Conservation (phyloP, 2,888 invertebrate species). For the Eupithecia tripunctaria region DNA sequence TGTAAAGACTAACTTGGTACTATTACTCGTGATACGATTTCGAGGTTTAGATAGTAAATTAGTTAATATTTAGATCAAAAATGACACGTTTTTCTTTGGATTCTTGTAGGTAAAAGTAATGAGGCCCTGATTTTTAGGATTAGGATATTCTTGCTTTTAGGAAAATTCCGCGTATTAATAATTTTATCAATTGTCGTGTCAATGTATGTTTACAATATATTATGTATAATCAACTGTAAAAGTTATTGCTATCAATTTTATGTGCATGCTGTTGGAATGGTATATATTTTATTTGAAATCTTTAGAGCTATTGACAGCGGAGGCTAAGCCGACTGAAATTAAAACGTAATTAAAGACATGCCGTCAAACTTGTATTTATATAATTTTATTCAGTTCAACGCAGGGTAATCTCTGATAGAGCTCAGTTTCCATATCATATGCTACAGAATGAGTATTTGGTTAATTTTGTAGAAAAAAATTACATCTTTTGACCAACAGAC, state of each 20-base stretch:
- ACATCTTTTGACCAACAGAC: too few relatives aligned
- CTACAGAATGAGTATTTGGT: neutral
- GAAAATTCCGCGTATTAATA: constrained; percentile 3
- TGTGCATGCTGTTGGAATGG: constrained; percentile 77
- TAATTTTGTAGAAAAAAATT: constrained; percentile 4
- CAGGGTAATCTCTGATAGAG: neutral
- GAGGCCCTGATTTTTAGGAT: neutral
- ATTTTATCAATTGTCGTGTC: constrained; percentile 9
- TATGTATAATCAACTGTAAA: constrained; percentile 72
- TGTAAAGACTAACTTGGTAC: constrained; percentile 67
- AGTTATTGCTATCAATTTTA: constrained; percentile 77
- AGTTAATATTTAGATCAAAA: constrained; percentile 38
- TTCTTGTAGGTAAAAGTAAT: constrained; percentile 1
- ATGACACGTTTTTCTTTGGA: neutral
- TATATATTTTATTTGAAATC: constrained; percentile 75
- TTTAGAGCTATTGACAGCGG: constrained; percentile 51
- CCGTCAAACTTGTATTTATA: neutral
- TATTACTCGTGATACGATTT: constrained; percentile 69
- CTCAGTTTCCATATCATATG: neutral
- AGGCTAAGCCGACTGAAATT: constrained; percentile 61
- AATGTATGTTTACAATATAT: constrained; percentile 52
- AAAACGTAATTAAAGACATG: neutral
- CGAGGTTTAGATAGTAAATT: constrained; percentile 47
- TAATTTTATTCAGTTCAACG: neutral
- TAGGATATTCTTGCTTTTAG: neutral